Conservation (phyloP, 1,140 invertebrate genomes). For the Conus betulinus region DNA sequence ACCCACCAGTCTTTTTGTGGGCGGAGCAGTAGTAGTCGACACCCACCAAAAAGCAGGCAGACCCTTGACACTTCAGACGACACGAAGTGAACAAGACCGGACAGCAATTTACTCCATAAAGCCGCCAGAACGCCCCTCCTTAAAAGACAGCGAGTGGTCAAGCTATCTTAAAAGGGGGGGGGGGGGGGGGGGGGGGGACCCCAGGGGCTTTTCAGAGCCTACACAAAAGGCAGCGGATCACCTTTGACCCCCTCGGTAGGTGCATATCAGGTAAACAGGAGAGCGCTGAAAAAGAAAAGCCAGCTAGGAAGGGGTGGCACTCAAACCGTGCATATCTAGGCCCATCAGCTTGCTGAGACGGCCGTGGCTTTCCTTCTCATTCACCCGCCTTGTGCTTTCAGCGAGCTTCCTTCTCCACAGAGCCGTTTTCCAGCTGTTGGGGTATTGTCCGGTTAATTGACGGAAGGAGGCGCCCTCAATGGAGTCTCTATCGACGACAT, state of each 20-base stretch:
- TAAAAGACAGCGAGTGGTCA: not conserved
- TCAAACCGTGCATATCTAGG: not conserved
- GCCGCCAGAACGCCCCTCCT: not conserved
- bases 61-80: not conserved
- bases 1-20: too few relatives aligned
- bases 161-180: not conserved
- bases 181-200: too few relatives aligned
- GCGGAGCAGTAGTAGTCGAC: too few relatives aligned
- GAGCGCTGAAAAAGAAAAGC: not conserved
- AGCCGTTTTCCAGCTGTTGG: not conserved
- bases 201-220: not conserved
- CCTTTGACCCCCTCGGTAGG: not conserved
- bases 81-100: not conserved
- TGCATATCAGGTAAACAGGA: slow-evolving; percentile 2
- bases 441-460: not conserved
- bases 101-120: not conserved
- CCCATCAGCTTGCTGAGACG: not conserved
- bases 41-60: not conserved
- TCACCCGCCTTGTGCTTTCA: not conserved
- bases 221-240: not conserved
- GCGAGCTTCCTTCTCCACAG: not conserved
- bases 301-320: not conserved
- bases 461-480: not conserved
- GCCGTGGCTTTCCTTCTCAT: not conserved
- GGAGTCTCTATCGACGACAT: too few relatives aligned